phyloP scores from a whole-genome alignment of 1,140 invertebrate genomes.

The Linepithema humile region DNA sequence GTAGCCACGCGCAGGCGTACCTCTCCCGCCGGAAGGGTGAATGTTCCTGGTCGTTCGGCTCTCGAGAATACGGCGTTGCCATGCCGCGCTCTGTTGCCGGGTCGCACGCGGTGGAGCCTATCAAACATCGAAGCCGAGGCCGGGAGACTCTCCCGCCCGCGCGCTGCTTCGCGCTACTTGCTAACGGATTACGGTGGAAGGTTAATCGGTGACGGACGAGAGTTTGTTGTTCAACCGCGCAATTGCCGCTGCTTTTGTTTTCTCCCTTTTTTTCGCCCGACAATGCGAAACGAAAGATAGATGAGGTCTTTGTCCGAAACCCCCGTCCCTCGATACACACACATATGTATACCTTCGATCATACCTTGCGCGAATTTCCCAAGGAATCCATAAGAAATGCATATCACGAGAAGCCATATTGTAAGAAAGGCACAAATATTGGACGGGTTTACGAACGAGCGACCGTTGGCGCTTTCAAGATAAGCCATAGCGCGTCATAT shows the following conservation, averaged over 20 bases:
- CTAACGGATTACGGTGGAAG: constrained; percentile 49
- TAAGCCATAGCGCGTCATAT: not conserved
- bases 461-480: not conserved
- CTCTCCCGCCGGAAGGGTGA: constrained; percentile 58
- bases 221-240: constrained; percentile 23
- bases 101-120: constrained; percentile 28
- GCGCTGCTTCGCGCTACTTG: too few relatives aligned
- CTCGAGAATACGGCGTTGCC: constrained; percentile 62
- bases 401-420: not conserved
- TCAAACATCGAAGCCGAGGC: constrained; percentile 54
- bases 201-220: constrained; percentile 51
- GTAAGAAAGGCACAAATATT: not conserved
- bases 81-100: constrained; percentile 60
- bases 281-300: not conserved
- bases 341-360: not conserved
- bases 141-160: constrained; percentile 36
- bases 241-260: not conserved
- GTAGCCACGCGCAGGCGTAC: constrained; percentile 67
- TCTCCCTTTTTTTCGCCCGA: not conserved
- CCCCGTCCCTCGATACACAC: not conserved
- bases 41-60: constrained; percentile 64
- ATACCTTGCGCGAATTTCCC: not conserved
- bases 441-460: not conserved
- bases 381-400: not conserved
- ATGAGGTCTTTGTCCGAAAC: not conserved